A percentile compares a stretch with the other conserved stretches of the same genome.
These are phyloP conservation scores for Drosophila lowei DNA, from an alignment of 1,140 invertebrate species.

Conservation along the genomic window DNA sequence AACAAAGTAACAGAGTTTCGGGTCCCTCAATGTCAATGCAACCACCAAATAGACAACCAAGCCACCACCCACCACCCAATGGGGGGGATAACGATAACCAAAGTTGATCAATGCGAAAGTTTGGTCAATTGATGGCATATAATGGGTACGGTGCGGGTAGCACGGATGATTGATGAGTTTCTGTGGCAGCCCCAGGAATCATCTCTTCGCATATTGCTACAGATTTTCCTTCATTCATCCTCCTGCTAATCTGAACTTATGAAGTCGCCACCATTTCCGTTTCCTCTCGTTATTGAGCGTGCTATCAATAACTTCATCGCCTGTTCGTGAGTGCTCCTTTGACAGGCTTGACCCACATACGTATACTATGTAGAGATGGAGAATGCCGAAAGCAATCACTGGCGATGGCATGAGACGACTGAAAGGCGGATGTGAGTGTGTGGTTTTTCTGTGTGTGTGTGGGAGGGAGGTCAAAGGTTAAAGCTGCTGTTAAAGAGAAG, in stretches of 20 bases:
- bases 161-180: slow-evolving; percentile 49
- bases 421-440: slow-evolving; percentile 3
- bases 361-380: neutral
- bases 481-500: neutral
- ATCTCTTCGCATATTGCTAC: slow-evolving; percentile 9
- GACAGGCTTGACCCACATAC: slow-evolving; percentile 60
- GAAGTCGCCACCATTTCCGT: slow-evolving; percentile 14
- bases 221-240: slow-evolving; percentile 16
- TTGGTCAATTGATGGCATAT: slow-evolving; percentile 64
- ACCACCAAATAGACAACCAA: slow-evolving; percentile 42
- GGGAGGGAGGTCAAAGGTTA: neutral
- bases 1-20: slow-evolving; percentile 45
- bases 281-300: slow-evolving; percentile 20
- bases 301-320: slow-evolving; percentile 68
- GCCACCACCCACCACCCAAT: slow-evolving; percentile 1
- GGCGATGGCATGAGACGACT: slow-evolving; percentile 9
- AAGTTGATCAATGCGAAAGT: slow-evolving; percentile 39
- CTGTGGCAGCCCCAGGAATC: neutral
- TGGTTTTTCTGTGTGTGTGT: neutral
- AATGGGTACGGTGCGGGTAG: neutral
- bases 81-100: slow-evolving; percentile 3
- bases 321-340: slow-evolving; percentile 38
- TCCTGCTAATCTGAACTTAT: slow-evolving; percentile 8
- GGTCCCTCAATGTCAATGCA: slow-evolving; percentile 65
- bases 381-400: slow-evolving; percentile 49